Percentiles rank a stretch among this genome's conserved stretches.
phyloP scores from a whole-genome alignment of 2,113 vertebrate species.

The Anarrhichthys ocellatus region DNA sequence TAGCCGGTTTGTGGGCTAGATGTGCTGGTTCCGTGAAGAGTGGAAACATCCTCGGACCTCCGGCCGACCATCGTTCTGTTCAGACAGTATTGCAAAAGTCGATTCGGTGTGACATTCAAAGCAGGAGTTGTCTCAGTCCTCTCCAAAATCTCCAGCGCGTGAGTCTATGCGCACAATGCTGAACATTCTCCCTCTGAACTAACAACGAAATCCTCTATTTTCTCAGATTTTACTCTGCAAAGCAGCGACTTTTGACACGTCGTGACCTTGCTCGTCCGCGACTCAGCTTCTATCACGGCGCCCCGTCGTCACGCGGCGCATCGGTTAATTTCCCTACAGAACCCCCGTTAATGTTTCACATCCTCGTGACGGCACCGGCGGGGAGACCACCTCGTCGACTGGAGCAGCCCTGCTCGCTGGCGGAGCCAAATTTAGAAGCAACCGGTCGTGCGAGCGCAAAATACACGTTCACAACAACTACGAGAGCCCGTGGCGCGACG shows the following conservation, averaged over 20 bases:
- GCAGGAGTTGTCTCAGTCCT: conserved; percentile 42
- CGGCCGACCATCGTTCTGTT: conserved; percentile 14
- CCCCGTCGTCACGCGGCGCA: conserved; percentile 46
- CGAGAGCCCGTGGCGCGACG: conserved; percentile 37
- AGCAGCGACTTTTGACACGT: conserved; percentile 47
- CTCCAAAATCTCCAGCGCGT: conserved; percentile 43
- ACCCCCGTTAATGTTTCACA: conserved; percentile 48
- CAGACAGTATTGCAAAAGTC: conserved; percentile 52
- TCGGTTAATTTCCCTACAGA: conserved; percentile 49
- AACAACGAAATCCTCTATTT: conserved; percentile 21
- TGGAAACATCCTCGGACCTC: conserved; percentile 54
- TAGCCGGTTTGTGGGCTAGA: conserved; percentile 24
- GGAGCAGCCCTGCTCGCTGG: conserved; percentile 40
- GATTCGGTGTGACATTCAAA: conserved; percentile 14
- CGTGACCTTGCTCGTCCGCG: conserved; percentile 45
- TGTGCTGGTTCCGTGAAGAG: conserved; percentile 30
- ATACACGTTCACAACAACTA: conserved; percentile 77
- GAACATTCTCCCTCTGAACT: conserved; percentile 16
- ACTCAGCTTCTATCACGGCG: conserved; percentile 30
- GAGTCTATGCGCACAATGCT: conserved; percentile 29
- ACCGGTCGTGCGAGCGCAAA: conserved; percentile 66
- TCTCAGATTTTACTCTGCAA: conserved; percentile 13
- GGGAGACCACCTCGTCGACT: conserved; percentile 60
- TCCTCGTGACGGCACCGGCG: conserved; percentile 42
- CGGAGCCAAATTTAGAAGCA: conserved; percentile 72